These are phyloP conservation scores for Nesospiza acunhae DNA, from an alignment of 2,113 vertebrate genomes.

Conservation along the genomic window DNA sequence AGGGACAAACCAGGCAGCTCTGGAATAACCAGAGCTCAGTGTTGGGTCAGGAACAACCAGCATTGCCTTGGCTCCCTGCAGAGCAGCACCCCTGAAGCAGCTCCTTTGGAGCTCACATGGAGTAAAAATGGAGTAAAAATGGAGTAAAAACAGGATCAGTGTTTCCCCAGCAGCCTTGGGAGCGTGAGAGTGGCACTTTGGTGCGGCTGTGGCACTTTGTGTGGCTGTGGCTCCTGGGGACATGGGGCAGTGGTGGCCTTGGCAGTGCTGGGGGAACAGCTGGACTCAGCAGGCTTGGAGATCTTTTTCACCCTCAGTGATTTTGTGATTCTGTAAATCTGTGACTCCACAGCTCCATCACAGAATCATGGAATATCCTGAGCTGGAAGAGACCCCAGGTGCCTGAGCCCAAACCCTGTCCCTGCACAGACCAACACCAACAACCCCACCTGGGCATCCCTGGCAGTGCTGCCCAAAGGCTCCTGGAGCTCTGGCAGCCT, in stretches of 20 bases:
- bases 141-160: too few relatives aligned
- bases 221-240: background rate
- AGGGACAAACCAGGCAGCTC: fast-evolving
- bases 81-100: background rate
- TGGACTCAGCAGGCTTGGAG: too few relatives aligned
- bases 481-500: background rate
- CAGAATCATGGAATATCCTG: fast-evolving
- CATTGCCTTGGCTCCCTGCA: fast-evolving
- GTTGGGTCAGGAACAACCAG: background rate
- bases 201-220: too few relatives aligned
- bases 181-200: background rate
- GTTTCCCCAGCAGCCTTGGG: background rate
- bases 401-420: fast-evolving
- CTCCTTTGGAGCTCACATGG: background rate
- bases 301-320: background rate
- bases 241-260: background rate
- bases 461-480: fast-evolving
- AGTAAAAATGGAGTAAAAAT: background rate
- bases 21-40: background rate
- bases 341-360: background rate
- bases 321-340: background rate
- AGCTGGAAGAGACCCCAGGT: background rate
- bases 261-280: background rate
- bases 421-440: background rate
- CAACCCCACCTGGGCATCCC: too few relatives aligned